These are phyloP conservation scores for Sthenelais limicola DNA, from an alignment of 2,888 invertebrate species.

Conservation along the genomic window DNA sequence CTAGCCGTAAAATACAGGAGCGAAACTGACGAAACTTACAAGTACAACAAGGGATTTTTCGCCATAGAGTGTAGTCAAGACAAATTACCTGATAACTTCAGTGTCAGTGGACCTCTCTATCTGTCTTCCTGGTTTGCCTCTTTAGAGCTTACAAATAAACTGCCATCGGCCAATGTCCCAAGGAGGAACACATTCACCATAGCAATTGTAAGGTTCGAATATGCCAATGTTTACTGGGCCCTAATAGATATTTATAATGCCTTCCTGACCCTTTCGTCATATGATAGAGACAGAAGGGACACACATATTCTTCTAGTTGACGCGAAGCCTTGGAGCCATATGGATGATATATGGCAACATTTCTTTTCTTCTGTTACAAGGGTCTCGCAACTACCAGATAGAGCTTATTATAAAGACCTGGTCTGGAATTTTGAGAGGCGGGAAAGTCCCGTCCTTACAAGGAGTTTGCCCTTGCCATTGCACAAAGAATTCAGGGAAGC, in stretches of 20 bases:
- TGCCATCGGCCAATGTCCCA: not conserved
- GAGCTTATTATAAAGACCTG: conserved; percentile 54
- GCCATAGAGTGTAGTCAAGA: conserved; percentile 4
- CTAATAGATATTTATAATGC: conserved; percentile 53
- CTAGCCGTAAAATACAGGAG: conserved; percentile 50
- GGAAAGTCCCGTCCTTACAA: conserved; percentile 61
- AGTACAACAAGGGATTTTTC: conserved; percentile 49
- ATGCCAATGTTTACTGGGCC: conserved; percentile 43
- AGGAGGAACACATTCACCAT: conserved; percentile 45
- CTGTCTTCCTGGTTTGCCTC: too few species aligned
- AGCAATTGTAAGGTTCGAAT: conserved; percentile 43
- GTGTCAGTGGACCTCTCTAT: conserved; percentile 49
- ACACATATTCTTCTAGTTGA: conserved; percentile 64
- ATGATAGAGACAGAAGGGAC: conserved; percentile 46
- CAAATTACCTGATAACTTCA: conserved; percentile 38
- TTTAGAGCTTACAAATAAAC: too few species aligned
- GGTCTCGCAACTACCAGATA: conserved; percentile 53
- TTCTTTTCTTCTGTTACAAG: conserved; percentile 62
- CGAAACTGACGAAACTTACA: conserved; percentile 52
- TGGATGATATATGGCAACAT: conserved; percentile 63
- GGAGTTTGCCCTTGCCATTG: conserved; percentile 57
- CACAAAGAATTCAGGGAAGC: conserved; percentile 64
- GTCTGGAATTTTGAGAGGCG: conserved; percentile 66
- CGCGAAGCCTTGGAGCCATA: conserved; percentile 63
- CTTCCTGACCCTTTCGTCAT: conserved; percentile 50